A percentile compares a stretch with the other conserved stretches of the same genome.
Evolutionary conservation across 1,140 invertebrate species (phyloP).

Genomic region (Ladona fulva): DNA sequence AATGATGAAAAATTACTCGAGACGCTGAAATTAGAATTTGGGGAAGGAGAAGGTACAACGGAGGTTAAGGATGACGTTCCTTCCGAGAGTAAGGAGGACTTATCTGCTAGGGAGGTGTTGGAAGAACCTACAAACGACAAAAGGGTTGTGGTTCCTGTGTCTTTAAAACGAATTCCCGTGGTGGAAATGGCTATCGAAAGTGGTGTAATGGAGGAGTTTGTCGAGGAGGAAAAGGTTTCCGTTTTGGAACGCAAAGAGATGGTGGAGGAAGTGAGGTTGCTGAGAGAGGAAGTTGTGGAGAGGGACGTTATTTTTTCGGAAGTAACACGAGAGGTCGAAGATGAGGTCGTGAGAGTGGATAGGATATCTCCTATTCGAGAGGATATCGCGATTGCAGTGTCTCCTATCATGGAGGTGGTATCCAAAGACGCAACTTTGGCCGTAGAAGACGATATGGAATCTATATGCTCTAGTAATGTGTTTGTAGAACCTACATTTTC

Average conservation of each 20-base stretch:
- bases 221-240: background rate
- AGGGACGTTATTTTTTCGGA: constrained; percentile 13
- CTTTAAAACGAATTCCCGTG: constrained; percentile 15
- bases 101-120: no score
- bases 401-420: no score
- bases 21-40: background rate
- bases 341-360: background rate
- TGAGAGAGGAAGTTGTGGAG: background rate
- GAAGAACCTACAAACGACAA: background rate
- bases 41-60: constrained; percentile 20
- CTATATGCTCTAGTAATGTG: no score
- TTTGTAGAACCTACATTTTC: no score
- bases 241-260: constrained; percentile 15
- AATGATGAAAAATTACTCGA: no score
- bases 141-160: constrained; percentile 16
- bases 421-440: no score
- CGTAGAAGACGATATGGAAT: no score
- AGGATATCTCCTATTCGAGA: no score
- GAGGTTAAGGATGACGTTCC: no score
- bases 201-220: constrained; percentile 20
- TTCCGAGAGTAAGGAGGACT: no score
- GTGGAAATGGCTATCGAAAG: constrained; percentile 13
- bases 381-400: no score
- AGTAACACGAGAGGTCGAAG: constrained; percentile 19
- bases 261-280: constrained; percentile 12